A percentile compares a stretch with the other conserved stretches of the same genome.
Conservation (phyloP, 2,888 invertebrate genomes). For the Netelia inedita region DNA sequence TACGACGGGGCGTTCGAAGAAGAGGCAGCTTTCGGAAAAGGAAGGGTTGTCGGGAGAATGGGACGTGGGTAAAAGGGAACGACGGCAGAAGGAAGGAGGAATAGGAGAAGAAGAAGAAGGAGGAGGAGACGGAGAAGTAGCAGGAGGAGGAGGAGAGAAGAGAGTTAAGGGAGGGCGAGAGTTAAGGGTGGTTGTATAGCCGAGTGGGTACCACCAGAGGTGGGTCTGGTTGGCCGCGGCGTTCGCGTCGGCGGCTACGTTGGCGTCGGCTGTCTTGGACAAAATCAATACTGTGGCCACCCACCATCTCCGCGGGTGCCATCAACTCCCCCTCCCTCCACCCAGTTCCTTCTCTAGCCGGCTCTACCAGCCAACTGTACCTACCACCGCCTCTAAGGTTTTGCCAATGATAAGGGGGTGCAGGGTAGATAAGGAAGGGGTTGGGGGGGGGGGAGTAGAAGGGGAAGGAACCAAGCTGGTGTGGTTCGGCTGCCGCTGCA, state of each 20-base stretch:
- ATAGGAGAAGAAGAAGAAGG: constrained; percentile 36
- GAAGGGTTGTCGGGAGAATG: constrained; percentile 17
- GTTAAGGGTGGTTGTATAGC: constrained; percentile 75
- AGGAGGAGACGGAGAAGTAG: constrained; percentile 15
- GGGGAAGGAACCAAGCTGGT: constrained; percentile 69
- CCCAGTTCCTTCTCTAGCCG: constrained; percentile 71
- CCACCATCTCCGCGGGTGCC: constrained; percentile 75
- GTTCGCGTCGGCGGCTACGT: constrained; percentile 80
- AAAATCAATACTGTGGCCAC: constrained; percentile 85
- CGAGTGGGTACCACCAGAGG: constrained; percentile 84
- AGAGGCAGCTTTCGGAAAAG: constrained; percentile 41
- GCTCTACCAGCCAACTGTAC: constrained; percentile 71
- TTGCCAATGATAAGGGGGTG: constrained; percentile 77
- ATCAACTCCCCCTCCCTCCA: constrained; percentile 75
- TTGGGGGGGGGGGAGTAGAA: constrained; percentile 71
- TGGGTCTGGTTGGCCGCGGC: constrained; percentile 85
- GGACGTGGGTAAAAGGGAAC: constrained; percentile 51
- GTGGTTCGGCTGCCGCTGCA: constrained; percentile 81
- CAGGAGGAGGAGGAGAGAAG: constrained; percentile 70
- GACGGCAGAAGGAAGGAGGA: constrained; percentile 50
- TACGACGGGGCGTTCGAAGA: constrained; percentile 57
- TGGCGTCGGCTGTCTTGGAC: constrained; percentile 83
- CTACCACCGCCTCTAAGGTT: constrained; percentile 69
- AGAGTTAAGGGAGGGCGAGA: constrained; percentile 52
- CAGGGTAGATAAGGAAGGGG: constrained; percentile 77